phyloP scores from a whole-genome alignment of 2,888 invertebrate species.

The Drosophila kuntzei region DNA sequence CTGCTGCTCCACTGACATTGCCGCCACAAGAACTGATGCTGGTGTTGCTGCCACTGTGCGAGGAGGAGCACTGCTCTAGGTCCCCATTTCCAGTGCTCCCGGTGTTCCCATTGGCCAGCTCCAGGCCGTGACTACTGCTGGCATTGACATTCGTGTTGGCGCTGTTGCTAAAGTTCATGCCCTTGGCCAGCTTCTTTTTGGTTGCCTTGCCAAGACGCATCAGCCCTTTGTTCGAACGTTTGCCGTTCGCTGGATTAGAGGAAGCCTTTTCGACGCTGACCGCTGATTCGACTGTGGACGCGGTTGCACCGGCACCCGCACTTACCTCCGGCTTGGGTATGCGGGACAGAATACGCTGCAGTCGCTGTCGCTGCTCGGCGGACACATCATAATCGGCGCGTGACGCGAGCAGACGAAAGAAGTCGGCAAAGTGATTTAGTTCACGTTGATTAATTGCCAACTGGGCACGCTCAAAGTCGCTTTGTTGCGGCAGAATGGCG shows the following conservation, averaged over 20 bases:
- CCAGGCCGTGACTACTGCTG: slow-evolving; percentile 12
- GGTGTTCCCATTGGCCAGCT: slow-evolving; percentile 23
- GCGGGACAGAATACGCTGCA: slow-evolving; percentile 86
- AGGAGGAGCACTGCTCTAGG: slow-evolving; percentile 61
- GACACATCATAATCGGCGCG: slow-evolving; percentile 82
- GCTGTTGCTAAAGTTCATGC: slow-evolving; percentile 80
- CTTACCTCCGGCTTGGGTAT: slow-evolving; percentile 83
- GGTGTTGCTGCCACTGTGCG: slow-evolving; percentile 73
- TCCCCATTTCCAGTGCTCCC: slow-evolving; percentile 39
- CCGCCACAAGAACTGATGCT: slow-evolving; percentile 65
- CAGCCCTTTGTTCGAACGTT: slow-evolving; percentile 80
- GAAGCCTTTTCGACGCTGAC: slow-evolving; percentile 27
- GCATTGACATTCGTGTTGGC: neutral
- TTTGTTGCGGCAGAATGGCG: slow-evolving; percentile 85
- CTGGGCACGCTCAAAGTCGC: slow-evolving; percentile 88
- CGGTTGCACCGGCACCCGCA: neutral
- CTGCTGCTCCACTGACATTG: slow-evolving; percentile 29
- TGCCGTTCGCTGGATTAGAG: slow-evolving; percentile 35
- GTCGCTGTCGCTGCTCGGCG: slow-evolving; percentile 85
- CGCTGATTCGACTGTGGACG: neutral
- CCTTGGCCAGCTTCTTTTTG: slow-evolving; percentile 84
- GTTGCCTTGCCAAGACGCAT: slow-evolving; percentile 84
- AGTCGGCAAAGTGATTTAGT: slow-evolving; percentile 87
- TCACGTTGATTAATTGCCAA: slow-evolving; percentile 90
- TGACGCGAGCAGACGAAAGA: slow-evolving; percentile 86